A percentile compares a stretch with the other conserved stretches of the same genome.
phyloP scores from a whole-genome alignment of 2,888 invertebrate species.

The Bhutanitis thaidina region DNA sequence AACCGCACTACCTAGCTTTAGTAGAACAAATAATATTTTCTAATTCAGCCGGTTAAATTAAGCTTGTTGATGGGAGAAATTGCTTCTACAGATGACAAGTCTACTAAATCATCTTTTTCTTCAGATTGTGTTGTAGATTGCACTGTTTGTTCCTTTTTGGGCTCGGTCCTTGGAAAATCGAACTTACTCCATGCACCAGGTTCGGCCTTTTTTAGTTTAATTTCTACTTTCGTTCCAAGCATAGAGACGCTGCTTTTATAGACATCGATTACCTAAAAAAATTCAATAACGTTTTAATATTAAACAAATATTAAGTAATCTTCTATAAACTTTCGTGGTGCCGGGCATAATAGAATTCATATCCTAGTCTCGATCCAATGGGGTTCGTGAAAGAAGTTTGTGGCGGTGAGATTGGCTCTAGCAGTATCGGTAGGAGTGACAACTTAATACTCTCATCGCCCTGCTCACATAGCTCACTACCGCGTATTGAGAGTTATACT shows the following conservation, averaged over 20 bases:
- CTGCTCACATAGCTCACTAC: too few species aligned
- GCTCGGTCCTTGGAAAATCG: conserved; percentile 78
- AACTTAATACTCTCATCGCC: too few species aligned
- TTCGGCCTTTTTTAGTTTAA: conserved; percentile 93
- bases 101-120: conserved; percentile 82
- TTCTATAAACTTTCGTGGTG: too few species aligned
- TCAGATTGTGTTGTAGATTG: conserved; percentile 28
- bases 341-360: too few species aligned
- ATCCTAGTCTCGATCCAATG: too few species aligned
- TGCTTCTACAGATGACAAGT: conserved; percentile 85
- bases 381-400: too few species aligned
- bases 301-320: too few species aligned
- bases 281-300: too few species aligned
- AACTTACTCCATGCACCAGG: conserved; percentile 90
- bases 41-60: conserved; percentile 48
- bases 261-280: conserved; percentile 86
- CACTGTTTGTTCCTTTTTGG: conserved; percentile 36
- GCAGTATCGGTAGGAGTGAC: too few species aligned
- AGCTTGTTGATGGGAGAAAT: conserved; percentile 62
- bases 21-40: neutral
- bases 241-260: conserved; percentile 86
- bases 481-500: too few species aligned
- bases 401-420: too few species aligned
- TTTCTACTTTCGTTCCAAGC: conserved; percentile 94
- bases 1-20: too few species aligned